Percentiles rank a stretch among this genome's conserved stretches.
phyloP scores from a whole-genome alignment of 2,888 invertebrate species.

The Troilus luridus region DNA sequence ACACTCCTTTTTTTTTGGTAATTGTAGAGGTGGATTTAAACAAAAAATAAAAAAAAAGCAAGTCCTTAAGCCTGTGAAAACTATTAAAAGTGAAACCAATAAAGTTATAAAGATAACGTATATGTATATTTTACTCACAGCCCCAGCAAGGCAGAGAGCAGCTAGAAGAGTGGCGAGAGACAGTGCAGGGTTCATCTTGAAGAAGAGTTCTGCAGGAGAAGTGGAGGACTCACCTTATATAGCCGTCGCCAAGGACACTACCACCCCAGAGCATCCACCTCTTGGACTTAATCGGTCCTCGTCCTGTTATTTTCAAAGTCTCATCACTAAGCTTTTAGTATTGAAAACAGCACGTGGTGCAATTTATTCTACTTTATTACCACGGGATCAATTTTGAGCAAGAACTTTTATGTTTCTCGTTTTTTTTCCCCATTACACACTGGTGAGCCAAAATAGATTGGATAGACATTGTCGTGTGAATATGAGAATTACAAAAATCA shows the following conservation, averaged over 20 bases:
- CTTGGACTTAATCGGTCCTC: no score
- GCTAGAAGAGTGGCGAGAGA: neutral
- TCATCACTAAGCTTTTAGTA: neutral
- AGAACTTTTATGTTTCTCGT: no score
- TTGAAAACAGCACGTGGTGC: neutral
- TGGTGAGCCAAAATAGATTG: no score
- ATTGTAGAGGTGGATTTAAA: no score
- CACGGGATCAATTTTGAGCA: no score
- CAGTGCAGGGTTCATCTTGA: slow-evolving; percentile 6
- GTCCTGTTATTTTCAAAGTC: neutral
- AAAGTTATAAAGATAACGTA: neutral
- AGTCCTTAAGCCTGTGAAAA: no score
- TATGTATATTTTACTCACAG: neutral
- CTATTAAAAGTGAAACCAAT: no score
- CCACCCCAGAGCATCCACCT: slow-evolving; percentile 31
- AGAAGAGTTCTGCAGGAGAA: neutral
- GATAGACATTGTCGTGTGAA: no score
- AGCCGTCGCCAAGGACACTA: neutral
- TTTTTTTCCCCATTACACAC: no score
- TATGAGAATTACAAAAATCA: no score
- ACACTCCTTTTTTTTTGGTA: no score
- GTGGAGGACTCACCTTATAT: neutral
- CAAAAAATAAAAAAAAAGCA: no score
- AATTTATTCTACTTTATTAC: neutral
- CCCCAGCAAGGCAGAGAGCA: neutral